Evolutionary conservation across 2,888 invertebrate genomes (phyloP).

Genomic region (Polydrusus pterygomalis): DNA sequence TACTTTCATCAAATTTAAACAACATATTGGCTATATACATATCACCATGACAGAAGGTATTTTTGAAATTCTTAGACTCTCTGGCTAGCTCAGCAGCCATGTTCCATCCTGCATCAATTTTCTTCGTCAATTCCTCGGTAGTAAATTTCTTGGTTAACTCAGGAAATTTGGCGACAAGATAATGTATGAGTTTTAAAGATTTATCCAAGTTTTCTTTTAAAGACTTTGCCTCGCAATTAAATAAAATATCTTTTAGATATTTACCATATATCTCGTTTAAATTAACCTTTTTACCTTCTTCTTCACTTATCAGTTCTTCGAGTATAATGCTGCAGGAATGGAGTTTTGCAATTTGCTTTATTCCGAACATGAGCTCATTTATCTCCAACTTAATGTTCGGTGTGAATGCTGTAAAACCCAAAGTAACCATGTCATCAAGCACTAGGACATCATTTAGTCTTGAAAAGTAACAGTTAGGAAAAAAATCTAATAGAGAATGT

Average conservation of each 20-base stretch:
- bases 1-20: constrained; percentile 57
- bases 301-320: constrained; percentile 59
- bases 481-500: constrained; percentile 57
- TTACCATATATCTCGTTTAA: constrained; percentile 63
- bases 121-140: constrained; percentile 18
- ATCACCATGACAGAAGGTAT: constrained; percentile 68
- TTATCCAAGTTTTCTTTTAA: background rate
- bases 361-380: constrained; percentile 56
- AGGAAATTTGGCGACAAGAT: constrained; percentile 20
- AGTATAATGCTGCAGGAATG: constrained; percentile 67
- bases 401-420: constrained; percentile 49
- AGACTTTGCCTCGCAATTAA: background rate
- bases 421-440: constrained; percentile 67
- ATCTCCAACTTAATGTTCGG: constrained; percentile 52
- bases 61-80: constrained; percentile 68
- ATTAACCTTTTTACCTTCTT: constrained; percentile 55
- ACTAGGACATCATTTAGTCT: constrained; percentile 66
- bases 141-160: background rate
- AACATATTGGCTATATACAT: constrained; percentile 65
- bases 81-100: constrained; percentile 49
- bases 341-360: constrained; percentile 62
- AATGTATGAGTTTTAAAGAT: constrained; percentile 20
- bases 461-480: constrained; percentile 67
- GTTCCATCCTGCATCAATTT: constrained; percentile 20
- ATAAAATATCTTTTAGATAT: constrained; percentile 52